Evolutionary conservation across 2,113 vertebrate species (phyloP).

Genomic region (Scophthalmus maximus): DNA sequence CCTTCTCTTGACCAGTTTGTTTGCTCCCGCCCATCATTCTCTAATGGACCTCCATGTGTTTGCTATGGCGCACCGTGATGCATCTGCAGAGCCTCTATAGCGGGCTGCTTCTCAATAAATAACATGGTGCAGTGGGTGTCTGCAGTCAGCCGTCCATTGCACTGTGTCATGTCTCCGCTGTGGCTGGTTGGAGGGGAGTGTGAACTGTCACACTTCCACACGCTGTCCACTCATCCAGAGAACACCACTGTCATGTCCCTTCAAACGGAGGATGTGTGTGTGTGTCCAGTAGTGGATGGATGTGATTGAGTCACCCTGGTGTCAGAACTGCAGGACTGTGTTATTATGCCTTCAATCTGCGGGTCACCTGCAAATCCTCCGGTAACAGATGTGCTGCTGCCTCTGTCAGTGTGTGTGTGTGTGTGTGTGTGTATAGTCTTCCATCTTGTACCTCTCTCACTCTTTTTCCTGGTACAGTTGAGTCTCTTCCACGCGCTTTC

Average conservation of each 20-base stretch:
- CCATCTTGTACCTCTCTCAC: not conserved
- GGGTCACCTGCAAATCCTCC: constrained; percentile 28
- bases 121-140: constrained; percentile 13
- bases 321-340: constrained; percentile 36
- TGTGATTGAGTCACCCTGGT: constrained; percentile 38
- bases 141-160: constrained; percentile 6
- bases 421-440: constrained; percentile 1
- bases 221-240: constrained; percentile 45
- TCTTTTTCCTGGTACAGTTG: not conserved
- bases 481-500: no score
- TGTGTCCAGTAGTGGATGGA: not conserved
- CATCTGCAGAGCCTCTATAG: constrained; percentile 7
- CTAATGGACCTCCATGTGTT: constrained; percentile 7
- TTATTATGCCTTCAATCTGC: constrained; percentile 48
- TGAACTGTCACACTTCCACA: constrained; percentile 51
- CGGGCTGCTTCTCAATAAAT: constrained; percentile 14
- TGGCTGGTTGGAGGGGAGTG: constrained; percentile 31
- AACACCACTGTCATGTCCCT: constrained; percentile 39
- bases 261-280: constrained; percentile 9
- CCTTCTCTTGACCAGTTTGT: not conserved
- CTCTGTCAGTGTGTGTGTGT: not conserved
- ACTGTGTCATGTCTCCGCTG: constrained; percentile 43
- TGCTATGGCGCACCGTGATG: constrained; percentile 49
- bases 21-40: not conserved
- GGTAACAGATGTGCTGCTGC: constrained; percentile 24